These are phyloP conservation scores for Palythoa caribaeorum DNA, from an alignment of 92 coral and sea anemone genomes.

Conservation along the genomic window DNA sequence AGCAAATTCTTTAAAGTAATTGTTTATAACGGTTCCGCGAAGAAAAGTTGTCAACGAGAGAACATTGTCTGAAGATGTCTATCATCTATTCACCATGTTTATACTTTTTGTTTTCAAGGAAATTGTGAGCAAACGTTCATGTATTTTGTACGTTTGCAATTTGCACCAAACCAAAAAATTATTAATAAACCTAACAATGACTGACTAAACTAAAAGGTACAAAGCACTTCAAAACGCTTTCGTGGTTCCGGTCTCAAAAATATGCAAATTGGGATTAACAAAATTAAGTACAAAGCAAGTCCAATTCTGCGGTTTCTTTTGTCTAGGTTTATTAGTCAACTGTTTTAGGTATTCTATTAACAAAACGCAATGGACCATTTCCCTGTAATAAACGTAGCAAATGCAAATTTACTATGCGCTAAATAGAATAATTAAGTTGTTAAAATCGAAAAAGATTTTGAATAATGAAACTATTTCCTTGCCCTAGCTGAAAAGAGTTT, in stretches of 20 bases:
- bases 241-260: conserved; percentile 23
- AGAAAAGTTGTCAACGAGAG: neutral
- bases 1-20: neutral
- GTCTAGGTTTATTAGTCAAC: neutral
- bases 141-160: neutral
- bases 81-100: neutral
- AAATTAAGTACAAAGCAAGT: conserved; percentile 1
- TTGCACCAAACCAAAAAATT: neutral
- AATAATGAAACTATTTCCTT: too few species aligned
- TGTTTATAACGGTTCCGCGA: neutral
- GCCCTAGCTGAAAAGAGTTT: neutral
- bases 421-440: neutral
- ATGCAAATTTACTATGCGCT: conserved; percentile 31
- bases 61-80: neutral
- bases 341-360: neutral
- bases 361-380: conserved; percentile 27
- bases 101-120: neutral
- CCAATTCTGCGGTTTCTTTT: conserved; percentile 5
- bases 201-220: neutral
- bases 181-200: neutral
- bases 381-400: neutral
- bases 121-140: neutral
- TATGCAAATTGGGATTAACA: conserved; percentile 31
- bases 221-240: neutral
- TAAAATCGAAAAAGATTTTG: neutral